Evolutionary conservation across 2,888 invertebrate genomes (phyloP), one percentile per base, ranked within the genome.

Genomic region (Lepidonotus clava): DNA sequence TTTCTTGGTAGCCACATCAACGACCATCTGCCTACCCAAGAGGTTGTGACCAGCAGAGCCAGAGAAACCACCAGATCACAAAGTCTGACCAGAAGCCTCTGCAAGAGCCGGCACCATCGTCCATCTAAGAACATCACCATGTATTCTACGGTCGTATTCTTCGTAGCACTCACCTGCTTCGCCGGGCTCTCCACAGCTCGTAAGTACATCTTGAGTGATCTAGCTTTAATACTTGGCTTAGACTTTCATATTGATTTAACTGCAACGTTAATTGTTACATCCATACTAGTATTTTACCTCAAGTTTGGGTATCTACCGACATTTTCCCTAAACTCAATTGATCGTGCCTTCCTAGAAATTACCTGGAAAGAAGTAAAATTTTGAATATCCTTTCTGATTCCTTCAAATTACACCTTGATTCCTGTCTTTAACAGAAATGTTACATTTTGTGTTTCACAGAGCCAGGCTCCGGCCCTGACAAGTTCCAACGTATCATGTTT

Each of bases 381-480:
- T 46, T 8, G 46, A 46, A 18, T 18, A 8, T 46, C 8, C 46
- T 46, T 18, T 46, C 8, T 18, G 46, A 46, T 11, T 11, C 8
- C 18, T 11, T 8, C 46, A 46, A 46, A 46, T 46, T 46, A 8
- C 8, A 11, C 46, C 18, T 18, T 46, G 11, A 66, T 14, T 8
- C n/a, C 28, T 66, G 24, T 28, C 11, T 6, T 11, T 28, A 28
- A 66, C 8, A 66, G 11, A 66, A 18, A 28, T 66, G 28, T 8
- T 8, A 6, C 6, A 66, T 66, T n/a, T 24, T 66, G 28, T 66
- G 66, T 24, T 66, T 80, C 21, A 8, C 80, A 80, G 80, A 24
- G 0, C 80, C 80, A 46, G 80, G 80, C 28, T 41, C 80, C 1
- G 80, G 80, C 46, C 80, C 80, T 41, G 80, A 80, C 46, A 80